Evolutionary conservation across 2,888 invertebrate genomes (phyloP).

Genomic region (Automeris io): DNA sequence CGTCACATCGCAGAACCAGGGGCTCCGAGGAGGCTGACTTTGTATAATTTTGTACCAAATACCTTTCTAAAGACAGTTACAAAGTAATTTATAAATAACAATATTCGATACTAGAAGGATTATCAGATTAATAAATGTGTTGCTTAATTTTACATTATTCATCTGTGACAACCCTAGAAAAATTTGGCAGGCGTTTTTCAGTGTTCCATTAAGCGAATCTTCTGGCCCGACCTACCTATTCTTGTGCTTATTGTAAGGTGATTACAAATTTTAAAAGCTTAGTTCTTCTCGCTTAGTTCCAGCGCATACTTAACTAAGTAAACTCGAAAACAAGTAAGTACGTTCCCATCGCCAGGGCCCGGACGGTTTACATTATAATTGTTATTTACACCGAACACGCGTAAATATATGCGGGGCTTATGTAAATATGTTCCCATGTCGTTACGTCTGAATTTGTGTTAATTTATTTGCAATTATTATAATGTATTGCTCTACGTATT

Average conservation of each 20-base stretch:
- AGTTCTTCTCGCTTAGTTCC: constrained; percentile 14
- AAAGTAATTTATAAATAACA: no score
- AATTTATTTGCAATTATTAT: constrained; percentile 15
- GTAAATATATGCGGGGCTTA: neutral
- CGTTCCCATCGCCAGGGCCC: constrained; percentile 15
- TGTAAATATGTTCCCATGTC: constrained; percentile 16
- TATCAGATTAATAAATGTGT: no score
- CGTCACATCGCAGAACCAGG: no score
- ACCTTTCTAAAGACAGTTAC: no score
- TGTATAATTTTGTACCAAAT: no score
- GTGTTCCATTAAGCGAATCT: no score
- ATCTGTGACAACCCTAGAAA: no score
- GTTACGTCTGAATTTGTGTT: constrained; percentile 17
- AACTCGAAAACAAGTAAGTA: constrained; percentile 19
- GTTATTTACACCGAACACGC: constrained; percentile 15
- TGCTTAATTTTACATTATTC: no score
- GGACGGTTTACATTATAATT: constrained; percentile 14
- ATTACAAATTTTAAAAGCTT: constrained; percentile 15
- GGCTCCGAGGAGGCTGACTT: no score
- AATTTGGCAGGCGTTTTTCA: no score
- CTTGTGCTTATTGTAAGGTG: constrained; percentile 5
- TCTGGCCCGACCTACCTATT: constrained; percentile 3
- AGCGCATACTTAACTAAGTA: constrained; percentile 18
- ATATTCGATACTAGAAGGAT: no score
- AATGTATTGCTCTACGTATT: constrained; percentile 3